Evolutionary conservation across 2,888 invertebrate species (phyloP), one percentile per base, ranked within the genome.

Genomic region (Drosophila lutescens): DNA sequence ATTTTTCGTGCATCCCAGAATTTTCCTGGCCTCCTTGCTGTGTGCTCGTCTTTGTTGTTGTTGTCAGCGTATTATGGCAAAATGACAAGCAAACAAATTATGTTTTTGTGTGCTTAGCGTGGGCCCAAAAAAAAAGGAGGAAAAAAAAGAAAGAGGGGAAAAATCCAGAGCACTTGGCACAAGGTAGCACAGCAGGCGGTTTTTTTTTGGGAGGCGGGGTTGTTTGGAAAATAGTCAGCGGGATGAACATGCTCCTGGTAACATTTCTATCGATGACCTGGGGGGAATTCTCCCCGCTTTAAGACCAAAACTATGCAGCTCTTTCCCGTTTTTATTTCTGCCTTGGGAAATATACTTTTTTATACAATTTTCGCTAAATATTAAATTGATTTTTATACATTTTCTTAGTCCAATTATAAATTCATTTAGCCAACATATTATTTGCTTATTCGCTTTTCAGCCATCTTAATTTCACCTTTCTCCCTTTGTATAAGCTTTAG

Each of bases 1-100:
- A 41, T 40, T 26, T 38, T 13, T 23, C n/a, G 17, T 20, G 53
- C 46, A 17, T 41, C 34, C 26, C 40, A 38, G 20, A 20, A 47
- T 46, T 55, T 56, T 40, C 36, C 46, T 40, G 43, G 53, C 49
- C 36, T 15, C 50, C 44, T 49, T 53, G 38, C 49, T 34, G 36
- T 53, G 13, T 47, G 15, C 26, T 32, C 40, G 41, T 47, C 62
- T 49, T 41, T 69, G 44, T 57, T 79, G 65, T 56, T 75, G 76
- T 85, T 85, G 82, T 85, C 77, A 81, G 83, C 79, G 77, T 68
- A 86, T 78, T 82, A 70, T 76, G 62, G 73, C 71, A 61, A 83
- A 82, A 86, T 82, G 86, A 73, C 86, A 78, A 74, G 81, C 86
- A 86, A 82, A 86, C 81, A 84, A 82, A 82, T 85, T 83, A 83